phyloP scores from a whole-genome alignment of 1,140 invertebrate genomes.

The Bombus impatiens region DNA sequence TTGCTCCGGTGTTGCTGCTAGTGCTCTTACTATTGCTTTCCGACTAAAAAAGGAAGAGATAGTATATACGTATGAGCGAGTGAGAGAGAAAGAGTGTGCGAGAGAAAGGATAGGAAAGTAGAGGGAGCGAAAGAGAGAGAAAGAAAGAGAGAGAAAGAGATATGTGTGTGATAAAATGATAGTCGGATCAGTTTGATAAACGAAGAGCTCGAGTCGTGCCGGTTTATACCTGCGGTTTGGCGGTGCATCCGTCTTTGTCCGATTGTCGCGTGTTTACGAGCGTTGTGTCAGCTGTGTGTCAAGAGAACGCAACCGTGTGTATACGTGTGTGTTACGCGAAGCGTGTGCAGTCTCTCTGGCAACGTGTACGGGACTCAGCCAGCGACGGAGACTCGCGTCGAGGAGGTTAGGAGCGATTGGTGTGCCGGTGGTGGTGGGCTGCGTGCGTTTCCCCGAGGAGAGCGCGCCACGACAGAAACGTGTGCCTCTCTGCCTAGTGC shows the following conservation, averaged over 20 bases:
- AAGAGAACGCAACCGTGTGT: constrained; percentile 34
- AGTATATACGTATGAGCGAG: constrained; percentile 4
- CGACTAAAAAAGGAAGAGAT: constrained; percentile 3
- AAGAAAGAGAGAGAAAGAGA: background rate
- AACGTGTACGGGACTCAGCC: constrained; percentile 35
- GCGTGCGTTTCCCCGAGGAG: constrained; percentile 64
- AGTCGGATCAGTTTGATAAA: constrained; percentile 53
- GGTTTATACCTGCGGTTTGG: constrained; percentile 33
- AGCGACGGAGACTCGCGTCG: constrained; percentile 19
- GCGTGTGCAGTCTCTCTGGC: constrained; percentile 34
- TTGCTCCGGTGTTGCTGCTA: constrained; percentile 53
- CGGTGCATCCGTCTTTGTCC: constrained; percentile 38
- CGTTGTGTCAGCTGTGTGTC: constrained; percentile 63
- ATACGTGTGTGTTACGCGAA: constrained; percentile 21
- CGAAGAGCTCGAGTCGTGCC: constrained; percentile 36
- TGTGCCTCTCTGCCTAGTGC: constrained; percentile 61
- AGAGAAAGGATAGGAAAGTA: constrained; percentile 1
- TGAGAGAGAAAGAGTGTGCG: background rate
- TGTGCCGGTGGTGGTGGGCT: constrained; percentile 59
- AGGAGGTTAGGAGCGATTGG: constrained; percentile 63
- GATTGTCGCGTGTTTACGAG: constrained; percentile 57
- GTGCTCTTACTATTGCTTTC: constrained; percentile 36
- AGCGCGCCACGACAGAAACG: constrained; percentile 66
- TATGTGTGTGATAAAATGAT: constrained; percentile 22
- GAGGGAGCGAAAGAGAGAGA: constrained; percentile 3